Evolutionary conservation across 37 sponge, comb jelly and placozoan species (phyloP).

Genomic region (Axinella damicornis): DNA sequence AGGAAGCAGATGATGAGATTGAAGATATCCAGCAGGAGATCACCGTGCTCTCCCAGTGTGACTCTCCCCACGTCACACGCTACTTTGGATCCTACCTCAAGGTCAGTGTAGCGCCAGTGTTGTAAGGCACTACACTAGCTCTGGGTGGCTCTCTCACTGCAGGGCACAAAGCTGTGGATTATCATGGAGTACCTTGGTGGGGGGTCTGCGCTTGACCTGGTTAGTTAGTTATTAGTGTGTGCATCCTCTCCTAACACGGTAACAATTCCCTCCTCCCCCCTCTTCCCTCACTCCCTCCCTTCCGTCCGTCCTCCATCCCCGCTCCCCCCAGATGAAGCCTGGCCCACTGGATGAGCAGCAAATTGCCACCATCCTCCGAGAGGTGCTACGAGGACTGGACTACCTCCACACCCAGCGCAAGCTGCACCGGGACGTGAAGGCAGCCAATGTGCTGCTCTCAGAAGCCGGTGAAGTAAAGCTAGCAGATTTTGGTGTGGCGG

Average conservation of each 20-base stretch:
- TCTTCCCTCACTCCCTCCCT: not conserved
- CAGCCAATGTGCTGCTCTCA: slow-evolving; percentile 94
- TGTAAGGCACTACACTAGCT: not conserved
- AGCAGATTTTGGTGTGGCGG: slow-evolving; percentile 99
- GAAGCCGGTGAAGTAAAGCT: slow-evolving; percentile 92
- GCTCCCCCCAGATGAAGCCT: slow-evolving; percentile 26
- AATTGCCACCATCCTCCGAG: slow-evolving; percentile 93
- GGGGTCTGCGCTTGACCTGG: slow-evolving; percentile 92
- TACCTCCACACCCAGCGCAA: slow-evolving; percentile 89
- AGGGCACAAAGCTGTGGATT: slow-evolving; percentile 95
- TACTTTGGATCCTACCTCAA: slow-evolving; percentile 95
- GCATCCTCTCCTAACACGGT: not conserved
- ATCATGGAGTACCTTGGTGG: slow-evolving; percentile 97
- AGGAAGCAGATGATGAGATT: slow-evolving; percentile 96
- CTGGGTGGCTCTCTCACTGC: not conserved
- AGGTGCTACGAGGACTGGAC: slow-evolving; percentile 87
- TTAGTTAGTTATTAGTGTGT: slow-evolving; percentile 23
- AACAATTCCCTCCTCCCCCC: not conserved
- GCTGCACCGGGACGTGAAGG: slow-evolving; percentile 93
- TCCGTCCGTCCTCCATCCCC: not conserved
- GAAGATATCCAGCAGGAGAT: slow-evolving; percentile 99
- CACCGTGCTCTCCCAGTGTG: slow-evolving; percentile 92
- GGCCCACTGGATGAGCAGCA: slow-evolving; percentile 72
- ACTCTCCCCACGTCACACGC: slow-evolving; percentile 84
- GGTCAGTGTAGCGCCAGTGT: slow-evolving; percentile 52